Percentiles rank a stretch among this genome's conserved stretches.
These are phyloP conservation scores for Megalonaias nervosa DNA, from an alignment of 1,140 invertebrate species.

Conservation along the genomic window DNA sequence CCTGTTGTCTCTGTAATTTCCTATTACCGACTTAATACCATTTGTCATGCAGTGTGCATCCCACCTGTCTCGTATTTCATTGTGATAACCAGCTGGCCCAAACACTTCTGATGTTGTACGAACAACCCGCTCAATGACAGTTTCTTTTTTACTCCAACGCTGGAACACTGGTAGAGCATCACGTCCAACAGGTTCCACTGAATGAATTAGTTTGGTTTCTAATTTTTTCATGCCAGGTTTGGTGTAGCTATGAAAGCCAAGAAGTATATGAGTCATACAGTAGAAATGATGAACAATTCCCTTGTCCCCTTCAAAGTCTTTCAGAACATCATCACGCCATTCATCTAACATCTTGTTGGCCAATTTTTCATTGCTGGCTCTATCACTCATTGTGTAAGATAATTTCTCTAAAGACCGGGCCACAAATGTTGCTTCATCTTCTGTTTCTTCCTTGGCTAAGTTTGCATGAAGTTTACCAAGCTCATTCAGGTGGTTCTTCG, in stretches of 20 bases:
- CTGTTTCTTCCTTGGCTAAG: too few relatives aligned
- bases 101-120: slow-evolving; percentile 18
- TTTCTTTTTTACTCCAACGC: slow-evolving; percentile 12
- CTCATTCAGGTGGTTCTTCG: neutral
- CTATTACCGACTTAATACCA: slow-evolving; percentile 9
- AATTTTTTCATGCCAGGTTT: neutral
- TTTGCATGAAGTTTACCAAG: neutral
- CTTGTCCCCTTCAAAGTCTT: neutral
- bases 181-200: slow-evolving; percentile 5
- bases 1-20: slow-evolving; percentile 20
- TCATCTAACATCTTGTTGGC: slow-evolving; percentile 10
- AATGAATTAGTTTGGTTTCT: neutral
- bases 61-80: slow-evolving; percentile 19
- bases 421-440: slow-evolving; percentile 1
- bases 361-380: slow-evolving; percentile 23
- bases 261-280: slow-evolving; percentile 27
- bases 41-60: slow-evolving; percentile 16
- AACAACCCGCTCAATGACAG: neutral
- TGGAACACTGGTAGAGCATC: neutral
- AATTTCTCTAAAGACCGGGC: slow-evolving; percentile 1
- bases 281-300: slow-evolving; percentile 17
- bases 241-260: neutral
- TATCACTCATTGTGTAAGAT: slow-evolving; percentile 14
- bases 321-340: slow-evolving; percentile 8
- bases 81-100: slow-evolving; percentile 16